Conservation (phyloP, 2,113 vertebrate species). For the Acinonyx jubatus region DNA sequence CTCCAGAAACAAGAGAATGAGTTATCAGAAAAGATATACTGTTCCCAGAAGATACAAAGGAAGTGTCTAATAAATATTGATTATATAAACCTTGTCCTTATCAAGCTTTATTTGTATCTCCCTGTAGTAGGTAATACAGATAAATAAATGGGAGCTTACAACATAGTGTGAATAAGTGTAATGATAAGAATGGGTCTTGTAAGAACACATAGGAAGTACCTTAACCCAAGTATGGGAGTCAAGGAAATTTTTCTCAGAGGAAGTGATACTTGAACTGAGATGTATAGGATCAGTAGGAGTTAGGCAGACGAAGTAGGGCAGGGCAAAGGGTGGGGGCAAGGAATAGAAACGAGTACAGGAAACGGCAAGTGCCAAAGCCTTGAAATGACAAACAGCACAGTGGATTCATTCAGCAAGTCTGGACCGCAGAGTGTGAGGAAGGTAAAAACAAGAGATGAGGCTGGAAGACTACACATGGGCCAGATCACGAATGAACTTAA, state of each 20-base stretch:
- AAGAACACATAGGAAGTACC: neutral
- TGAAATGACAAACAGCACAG: neutral
- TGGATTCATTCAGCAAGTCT: neutral
- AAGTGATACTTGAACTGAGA: neutral
- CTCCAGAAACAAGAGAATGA: neutral
- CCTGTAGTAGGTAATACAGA: neutral
- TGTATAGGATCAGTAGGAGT: neutral
- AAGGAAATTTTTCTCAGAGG: slow-evolving; percentile 6
- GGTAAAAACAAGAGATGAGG: neutral
- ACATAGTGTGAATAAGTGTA: neutral
- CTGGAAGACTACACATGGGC: neutral
- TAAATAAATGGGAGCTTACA: neutral
- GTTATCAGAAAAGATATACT: neutral
- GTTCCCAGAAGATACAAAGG: slow-evolving; percentile 11
- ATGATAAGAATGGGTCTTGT: neutral
- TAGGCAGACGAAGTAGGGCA: neutral
- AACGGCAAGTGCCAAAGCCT: neutral
- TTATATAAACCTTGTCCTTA: neutral
- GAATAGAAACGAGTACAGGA: neutral
- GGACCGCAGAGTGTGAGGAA: neutral
- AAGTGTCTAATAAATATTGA: neutral
- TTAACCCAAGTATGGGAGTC: neutral
- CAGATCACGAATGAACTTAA: neutral
- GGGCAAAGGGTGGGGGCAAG: neutral
- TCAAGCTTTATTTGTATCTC: neutral